Conservation (phyloP, 2,797 vertebrate genomes). For the Sphaeramia orbicularis region DNA sequence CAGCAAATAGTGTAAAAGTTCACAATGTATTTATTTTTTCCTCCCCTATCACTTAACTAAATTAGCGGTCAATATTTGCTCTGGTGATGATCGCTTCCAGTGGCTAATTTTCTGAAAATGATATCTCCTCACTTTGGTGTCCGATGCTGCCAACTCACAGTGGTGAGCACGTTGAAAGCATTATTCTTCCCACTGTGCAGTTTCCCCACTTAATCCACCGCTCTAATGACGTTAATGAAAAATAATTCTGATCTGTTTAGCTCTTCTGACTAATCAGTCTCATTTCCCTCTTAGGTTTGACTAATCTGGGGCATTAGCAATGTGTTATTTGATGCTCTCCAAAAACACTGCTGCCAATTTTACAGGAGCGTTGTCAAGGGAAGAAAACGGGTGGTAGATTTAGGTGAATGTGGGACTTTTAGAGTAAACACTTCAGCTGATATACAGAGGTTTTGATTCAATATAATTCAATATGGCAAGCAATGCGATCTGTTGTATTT, state of each 20-base stretch:
- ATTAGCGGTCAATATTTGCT: conserved; percentile 68
- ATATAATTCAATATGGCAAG: no score
- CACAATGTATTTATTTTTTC: conserved; percentile 57
- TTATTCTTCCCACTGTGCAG: conserved; percentile 48
- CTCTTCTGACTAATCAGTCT: conserved; percentile 61
- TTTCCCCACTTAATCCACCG: conserved; percentile 48
- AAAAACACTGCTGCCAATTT: conserved; percentile 24
- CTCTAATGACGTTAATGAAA: conserved; percentile 66
- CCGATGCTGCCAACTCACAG: conserved; percentile 42
- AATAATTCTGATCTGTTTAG: conserved; percentile 66
- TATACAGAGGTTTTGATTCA: no score
- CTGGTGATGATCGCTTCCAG: conserved; percentile 60
- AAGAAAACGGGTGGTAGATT: conserved; percentile 2
- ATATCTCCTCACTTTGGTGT: conserved; percentile 57
- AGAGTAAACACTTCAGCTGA: no score
- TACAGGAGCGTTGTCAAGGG: conserved; percentile 23
- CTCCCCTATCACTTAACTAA: conserved; percentile 65
- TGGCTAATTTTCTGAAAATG: conserved; percentile 62
- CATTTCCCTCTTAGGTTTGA: conserved; percentile 51
- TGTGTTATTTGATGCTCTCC: conserved; percentile 19
- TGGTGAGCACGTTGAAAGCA: conserved; percentile 48
- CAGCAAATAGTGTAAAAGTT: conserved; percentile 54
- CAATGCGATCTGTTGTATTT: no score
- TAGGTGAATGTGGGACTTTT: conserved; percentile 2
- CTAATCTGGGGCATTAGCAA: conserved; percentile 47